phyloP scores from a whole-genome alignment of 37 sponge, comb jelly and placozoan genomes.

The Lycopodina hypogea region DNA sequence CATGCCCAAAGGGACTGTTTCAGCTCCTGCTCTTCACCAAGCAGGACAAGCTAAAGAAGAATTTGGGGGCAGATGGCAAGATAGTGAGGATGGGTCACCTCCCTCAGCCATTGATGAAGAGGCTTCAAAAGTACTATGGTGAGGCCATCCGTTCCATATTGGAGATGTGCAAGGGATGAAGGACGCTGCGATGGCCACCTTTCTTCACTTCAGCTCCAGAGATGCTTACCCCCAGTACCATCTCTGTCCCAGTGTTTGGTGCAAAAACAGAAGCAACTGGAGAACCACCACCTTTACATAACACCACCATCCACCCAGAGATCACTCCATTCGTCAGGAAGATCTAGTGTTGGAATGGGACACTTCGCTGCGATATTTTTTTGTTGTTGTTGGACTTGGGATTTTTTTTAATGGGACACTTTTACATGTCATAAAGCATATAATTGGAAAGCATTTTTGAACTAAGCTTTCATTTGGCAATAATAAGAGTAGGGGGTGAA shows the following conservation, averaged over 20 bases:
- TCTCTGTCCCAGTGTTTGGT: conserved; percentile 8
- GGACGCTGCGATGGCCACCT: conserved; percentile 9
- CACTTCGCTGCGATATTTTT: no score
- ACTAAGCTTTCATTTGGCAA: no score
- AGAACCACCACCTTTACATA: not conserved
- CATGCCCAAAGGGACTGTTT: not conserved
- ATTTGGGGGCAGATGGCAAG: not conserved
- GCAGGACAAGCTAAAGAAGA: not conserved
- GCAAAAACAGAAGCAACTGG: not conserved
- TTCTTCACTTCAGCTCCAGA: not conserved
- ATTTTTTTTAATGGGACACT: no score
- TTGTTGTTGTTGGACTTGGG: no score
- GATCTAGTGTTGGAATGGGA: no score
- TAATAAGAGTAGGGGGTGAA: no score
- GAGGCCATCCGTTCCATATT: conserved; percentile 7
- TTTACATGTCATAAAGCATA: no score
- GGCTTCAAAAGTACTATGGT: conserved; percentile 5
- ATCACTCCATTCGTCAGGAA: not conserved
- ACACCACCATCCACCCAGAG: conserved; percentile 2
- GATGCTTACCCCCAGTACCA: conserved; percentile 1
- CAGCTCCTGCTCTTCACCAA: not conserved
- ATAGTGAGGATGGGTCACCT: conserved; percentile 8
- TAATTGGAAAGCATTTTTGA: no score
- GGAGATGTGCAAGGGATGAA: conserved; percentile 1
- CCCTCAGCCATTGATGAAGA: not conserved